phyloP scores from a whole-genome alignment of 2,113 vertebrate species.

The Saguinus imperator region DNA sequence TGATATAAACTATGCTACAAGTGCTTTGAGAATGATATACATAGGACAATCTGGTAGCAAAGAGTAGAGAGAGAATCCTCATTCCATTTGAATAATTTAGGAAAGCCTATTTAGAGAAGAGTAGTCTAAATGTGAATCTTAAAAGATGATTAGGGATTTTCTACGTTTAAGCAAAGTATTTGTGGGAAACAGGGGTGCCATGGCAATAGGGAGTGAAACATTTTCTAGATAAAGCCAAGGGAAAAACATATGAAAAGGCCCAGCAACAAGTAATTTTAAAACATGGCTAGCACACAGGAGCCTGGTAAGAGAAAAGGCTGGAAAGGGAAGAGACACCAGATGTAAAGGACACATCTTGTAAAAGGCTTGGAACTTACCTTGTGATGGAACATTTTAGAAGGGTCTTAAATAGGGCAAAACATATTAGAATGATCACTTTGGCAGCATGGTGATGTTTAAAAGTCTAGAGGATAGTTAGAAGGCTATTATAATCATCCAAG shows the following conservation, averaged over 20 bases:
- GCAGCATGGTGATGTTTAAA: neutral
- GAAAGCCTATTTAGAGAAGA: neutral
- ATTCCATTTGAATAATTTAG: constrained; percentile 11
- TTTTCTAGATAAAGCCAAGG: constrained; percentile 15
- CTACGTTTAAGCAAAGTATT: constrained; percentile 7
- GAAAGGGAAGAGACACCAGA: neutral
- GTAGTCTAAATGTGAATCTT: neutral
- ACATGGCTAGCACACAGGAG: neutral
- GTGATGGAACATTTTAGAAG: neutral
- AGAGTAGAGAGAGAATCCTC: neutral
- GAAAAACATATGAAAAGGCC: neutral
- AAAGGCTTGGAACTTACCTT: neutral
- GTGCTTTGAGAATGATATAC: neutral
- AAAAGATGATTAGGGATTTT: neutral
- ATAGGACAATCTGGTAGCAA: neutral
- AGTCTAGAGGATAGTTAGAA: neutral
- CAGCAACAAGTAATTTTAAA: neutral
- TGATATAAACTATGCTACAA: neutral
- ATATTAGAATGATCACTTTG: neutral
- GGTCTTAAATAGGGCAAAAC: neutral
- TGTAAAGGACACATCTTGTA: neutral
- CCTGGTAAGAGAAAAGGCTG: neutral
- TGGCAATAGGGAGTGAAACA: neutral
- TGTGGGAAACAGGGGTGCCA: neutral
- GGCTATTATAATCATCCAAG: neutral